Conservation (phyloP, 1,140 invertebrate species). For the Himalopsyche phryganea region DNA sequence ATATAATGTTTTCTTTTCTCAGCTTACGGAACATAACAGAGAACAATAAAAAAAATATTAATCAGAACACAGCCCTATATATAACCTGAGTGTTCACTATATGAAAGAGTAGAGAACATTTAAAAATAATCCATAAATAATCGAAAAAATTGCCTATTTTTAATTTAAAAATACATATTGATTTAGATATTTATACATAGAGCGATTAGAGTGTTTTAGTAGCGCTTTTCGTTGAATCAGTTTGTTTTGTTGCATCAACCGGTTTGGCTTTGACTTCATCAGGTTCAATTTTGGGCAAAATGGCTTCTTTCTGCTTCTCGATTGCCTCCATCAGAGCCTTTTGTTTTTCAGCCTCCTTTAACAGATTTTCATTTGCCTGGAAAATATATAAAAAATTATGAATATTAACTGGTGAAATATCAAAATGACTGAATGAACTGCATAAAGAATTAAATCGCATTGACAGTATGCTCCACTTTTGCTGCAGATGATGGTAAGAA, state of each 20-base stretch:
- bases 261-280: constrained; percentile 20
- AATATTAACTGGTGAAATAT: too few species aligned
- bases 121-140: constrained; percentile 5
- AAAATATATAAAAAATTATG: too few species aligned
- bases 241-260: constrained; percentile 6
- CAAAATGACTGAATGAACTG: too few species aligned
- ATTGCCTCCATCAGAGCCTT: constrained; percentile 28
- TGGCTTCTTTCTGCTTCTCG: constrained; percentile 31
- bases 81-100: not conserved
- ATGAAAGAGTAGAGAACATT: constrained; percentile 1
- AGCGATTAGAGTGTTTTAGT: constrained; percentile 25
- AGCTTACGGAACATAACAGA: too few species aligned
- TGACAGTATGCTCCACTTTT: too few species aligned
- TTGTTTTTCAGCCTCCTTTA: constrained; percentile 33
- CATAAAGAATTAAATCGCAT: too few species aligned
- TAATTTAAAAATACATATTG: constrained; percentile 3
- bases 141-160: not conserved
- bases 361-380: constrained; percentile 31
- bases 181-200: not conserved
- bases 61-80: constrained; percentile 11
- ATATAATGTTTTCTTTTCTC: too few species aligned
- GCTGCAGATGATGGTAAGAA: too few species aligned
- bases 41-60: not conserved
- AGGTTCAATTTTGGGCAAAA: constrained; percentile 26
- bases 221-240: constrained; percentile 10